These are phyloP conservation scores for Cataglyphis rosenhaueri DNA, from an alignment of 2,888 invertebrate species.

Conservation along the genomic window DNA sequence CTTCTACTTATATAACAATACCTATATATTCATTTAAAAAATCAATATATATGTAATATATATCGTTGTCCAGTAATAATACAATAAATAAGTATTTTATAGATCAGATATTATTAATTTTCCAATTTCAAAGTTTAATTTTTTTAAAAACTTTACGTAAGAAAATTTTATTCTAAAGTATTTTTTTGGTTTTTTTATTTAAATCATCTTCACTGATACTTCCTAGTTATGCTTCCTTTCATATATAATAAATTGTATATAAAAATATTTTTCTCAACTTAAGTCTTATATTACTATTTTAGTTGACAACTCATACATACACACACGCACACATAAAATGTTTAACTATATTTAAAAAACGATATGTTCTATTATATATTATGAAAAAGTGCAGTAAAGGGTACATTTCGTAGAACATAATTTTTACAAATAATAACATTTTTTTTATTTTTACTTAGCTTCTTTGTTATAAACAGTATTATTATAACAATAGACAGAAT, in stretches of 20 bases:
- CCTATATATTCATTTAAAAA: neutral
- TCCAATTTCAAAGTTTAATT: neutral
- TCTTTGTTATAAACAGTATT: slow-evolving; percentile 50
- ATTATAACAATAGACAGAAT: slow-evolving; percentile 53
- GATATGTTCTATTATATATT: neutral
- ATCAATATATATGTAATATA: neutral
- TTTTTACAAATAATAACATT: slow-evolving; percentile 48
- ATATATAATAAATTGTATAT: slow-evolving; percentile 2
- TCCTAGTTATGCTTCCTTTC: neutral
- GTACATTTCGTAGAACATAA: neutral
- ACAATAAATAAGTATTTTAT: neutral
- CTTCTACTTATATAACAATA: neutral
- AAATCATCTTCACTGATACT: neutral
- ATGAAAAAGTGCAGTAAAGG: neutral
- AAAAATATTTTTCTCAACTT: neutral
- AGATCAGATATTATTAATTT: neutral
- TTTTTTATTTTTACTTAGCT: slow-evolving; percentile 48
- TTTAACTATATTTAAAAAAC: slow-evolving; percentile 10
- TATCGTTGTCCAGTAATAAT: neutral
- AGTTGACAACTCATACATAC: neutral
- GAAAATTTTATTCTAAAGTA: neutral
- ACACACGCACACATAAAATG: neutral
- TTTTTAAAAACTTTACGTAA: neutral
- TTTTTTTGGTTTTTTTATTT: neutral
- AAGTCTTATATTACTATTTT: neutral